Conservation (phyloP, 2,888 invertebrate species). For the Monoplex corrugatus region DNA sequence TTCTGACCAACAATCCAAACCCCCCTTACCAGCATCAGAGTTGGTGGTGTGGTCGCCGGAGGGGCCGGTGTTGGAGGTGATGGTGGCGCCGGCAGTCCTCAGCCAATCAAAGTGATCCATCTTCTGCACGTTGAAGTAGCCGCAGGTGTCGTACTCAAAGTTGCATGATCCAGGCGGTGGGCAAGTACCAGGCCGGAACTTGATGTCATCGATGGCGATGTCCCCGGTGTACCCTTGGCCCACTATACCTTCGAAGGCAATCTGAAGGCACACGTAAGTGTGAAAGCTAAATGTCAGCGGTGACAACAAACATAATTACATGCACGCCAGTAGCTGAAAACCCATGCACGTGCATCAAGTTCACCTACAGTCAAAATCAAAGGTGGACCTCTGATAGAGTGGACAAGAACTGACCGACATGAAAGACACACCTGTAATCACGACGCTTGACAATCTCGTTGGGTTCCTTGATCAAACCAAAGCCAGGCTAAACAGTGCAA, state of each 20-base stretch:
- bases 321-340: no score
- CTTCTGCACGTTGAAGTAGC: slow-evolving; percentile 66
- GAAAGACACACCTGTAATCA: no score
- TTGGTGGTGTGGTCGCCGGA: slow-evolving; percentile 75
- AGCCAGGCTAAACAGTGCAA: no score
- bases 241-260: slow-evolving; percentile 72
- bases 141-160: slow-evolving; percentile 76
- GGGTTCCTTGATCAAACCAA: no score
- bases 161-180: slow-evolving; percentile 74
- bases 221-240: slow-evolving; percentile 71
- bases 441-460: no score
- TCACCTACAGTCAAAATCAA: no score
- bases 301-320: no score
- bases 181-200: slow-evolving; percentile 68
- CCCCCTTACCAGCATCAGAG: slow-evolving; percentile 61
- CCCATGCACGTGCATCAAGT: no score
- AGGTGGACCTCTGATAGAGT: no score
- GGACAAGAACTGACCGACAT: no score
- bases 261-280: slow-evolving; percentile 63
- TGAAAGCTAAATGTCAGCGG: no score
- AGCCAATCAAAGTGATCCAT: slow-evolving; percentile 77
- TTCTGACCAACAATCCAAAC: background rate
- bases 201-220: slow-evolving; percentile 77
- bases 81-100: slow-evolving; percentile 71
- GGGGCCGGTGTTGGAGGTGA: slow-evolving; percentile 71